Evolutionary conservation across 2,888 invertebrate species (phyloP), one percentile per base, ranked within the genome.

Genomic region (Globia sparganii): DNA sequence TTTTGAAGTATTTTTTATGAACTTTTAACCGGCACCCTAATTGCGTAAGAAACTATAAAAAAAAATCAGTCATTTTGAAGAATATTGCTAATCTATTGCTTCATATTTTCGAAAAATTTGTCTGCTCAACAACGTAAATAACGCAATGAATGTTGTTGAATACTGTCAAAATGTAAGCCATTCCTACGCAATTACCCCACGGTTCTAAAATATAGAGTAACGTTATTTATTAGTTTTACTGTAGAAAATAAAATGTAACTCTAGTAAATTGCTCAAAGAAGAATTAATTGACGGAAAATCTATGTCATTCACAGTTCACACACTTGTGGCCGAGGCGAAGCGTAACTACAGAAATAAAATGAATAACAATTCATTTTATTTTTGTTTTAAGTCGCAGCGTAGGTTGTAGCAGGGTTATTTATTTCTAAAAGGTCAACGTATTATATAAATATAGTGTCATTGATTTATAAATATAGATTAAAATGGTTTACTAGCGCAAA

Each of bases 391-490:
- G 1, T 62, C 8, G n/a, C 46, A 21, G 25, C 37, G 53, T 74
- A 18, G 40, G 40, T 71, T 64, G 56, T 61, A 56, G 25, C 75
- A 65, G 46, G 49, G 71, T 67, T 80, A 77, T 83, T 75, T 79
- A 82, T 82, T 84, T 71, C n/a, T 67, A 49, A 82, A 85, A 80
- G 75, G 84, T 77, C 80, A 85, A 66, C 18, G 68, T 72, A 43
- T 82, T 68, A 49, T 58, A 46, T 77, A n/a, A 31, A 61, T n/a
- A 71, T 83, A 68, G 53, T 64, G 21, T 37, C 65, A 72, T 62
- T 72, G 28, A 69, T 77, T 61, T 68, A 61, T 61, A 73, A 76
- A 73, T 74, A 71, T 40, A 40, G 21, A 76, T 64, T 53, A 2
- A 69, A 77, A 75, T 37, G 28, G 21, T 58, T 58, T 67, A 58